These are phyloP conservation scores for Plusia festucae DNA, from an alignment of 2,888 invertebrate species.

Conservation along the genomic window DNA sequence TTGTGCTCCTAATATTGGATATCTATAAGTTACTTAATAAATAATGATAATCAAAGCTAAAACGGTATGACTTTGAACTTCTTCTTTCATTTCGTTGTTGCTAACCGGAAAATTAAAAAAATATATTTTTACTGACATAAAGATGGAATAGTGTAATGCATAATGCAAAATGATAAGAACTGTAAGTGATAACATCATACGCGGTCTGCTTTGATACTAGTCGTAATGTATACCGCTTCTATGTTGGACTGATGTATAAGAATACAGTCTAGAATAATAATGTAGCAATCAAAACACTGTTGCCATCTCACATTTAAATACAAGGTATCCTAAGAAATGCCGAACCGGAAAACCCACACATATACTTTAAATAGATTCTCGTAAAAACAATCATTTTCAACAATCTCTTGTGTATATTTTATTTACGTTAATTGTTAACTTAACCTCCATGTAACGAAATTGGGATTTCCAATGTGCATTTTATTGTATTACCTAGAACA, in stretches of 20 bases:
- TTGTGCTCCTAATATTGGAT: no score
- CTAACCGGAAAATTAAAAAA: not conserved
- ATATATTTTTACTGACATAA: not conserved
- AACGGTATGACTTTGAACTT: no score
- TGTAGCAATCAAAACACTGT: not conserved
- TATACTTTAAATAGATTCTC: not conserved
- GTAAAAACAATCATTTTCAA: conserved; percentile 3
- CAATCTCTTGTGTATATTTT: not conserved
- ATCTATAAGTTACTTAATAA: no score
- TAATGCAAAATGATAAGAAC: conserved; percentile 5
- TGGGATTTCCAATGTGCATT: not conserved
- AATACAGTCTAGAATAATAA: not conserved
- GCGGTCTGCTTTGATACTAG: not conserved
- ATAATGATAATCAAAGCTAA: no score
- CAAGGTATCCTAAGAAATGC: not conserved
- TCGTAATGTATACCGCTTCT: conserved; percentile 3
- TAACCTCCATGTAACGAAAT: not conserved
- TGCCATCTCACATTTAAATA: not conserved
- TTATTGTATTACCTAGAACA: conserved; percentile 7
- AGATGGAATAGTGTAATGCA: not conserved
- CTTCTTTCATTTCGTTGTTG: conserved; percentile 6
- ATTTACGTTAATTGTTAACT: not conserved
- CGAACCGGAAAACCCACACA: not conserved
- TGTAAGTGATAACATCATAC: not conserved
- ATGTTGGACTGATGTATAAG: not conserved